Percentiles rank a stretch among this genome's conserved stretches.
Conservation (phyloP, 1,140 invertebrate genomes). For the Batillaria attramentaria region DNA sequence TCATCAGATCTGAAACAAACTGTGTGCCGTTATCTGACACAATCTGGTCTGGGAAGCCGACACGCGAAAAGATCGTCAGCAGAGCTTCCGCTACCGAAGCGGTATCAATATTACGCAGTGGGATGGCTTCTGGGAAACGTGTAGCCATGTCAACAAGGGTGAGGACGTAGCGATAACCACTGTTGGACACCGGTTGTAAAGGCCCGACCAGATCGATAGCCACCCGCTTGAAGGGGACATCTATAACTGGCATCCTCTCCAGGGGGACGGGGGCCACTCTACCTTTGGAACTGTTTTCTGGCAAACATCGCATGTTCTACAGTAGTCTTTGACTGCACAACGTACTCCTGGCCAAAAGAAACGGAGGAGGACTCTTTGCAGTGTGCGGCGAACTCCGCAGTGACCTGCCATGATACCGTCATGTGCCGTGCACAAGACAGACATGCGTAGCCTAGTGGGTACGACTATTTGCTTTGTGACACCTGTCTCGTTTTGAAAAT, state of each 20-base stretch:
- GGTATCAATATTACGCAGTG: constrained; percentile 34
- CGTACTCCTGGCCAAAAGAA: constrained; percentile 37
- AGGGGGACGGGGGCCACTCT: constrained; percentile 24
- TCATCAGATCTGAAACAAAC: constrained; percentile 34
- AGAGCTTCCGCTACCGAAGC: constrained; percentile 39
- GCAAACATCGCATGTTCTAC: constrained; percentile 36
- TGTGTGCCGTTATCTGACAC: constrained; percentile 41
- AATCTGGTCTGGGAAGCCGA: constrained; percentile 68
- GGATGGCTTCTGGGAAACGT: constrained; percentile 40
- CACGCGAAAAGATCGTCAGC: constrained; percentile 59
- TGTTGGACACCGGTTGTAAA: constrained; percentile 35
- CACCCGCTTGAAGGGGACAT: constrained; percentile 45
- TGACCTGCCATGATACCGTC: constrained; percentile 32
- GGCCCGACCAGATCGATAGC: constrained; percentile 48
- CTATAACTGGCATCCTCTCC: constrained; percentile 41
- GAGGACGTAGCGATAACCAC: constrained; percentile 44
- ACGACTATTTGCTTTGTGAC: too few species aligned
- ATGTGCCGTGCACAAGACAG: constrained; percentile 29
- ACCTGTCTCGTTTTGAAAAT: too few species aligned
- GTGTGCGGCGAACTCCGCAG: constrained; percentile 19
- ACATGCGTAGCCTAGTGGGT: too few species aligned
- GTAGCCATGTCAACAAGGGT: constrained; percentile 42
- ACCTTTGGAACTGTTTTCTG: constrained; percentile 32
- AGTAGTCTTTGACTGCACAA: constrained; percentile 11
- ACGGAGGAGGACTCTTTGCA: neutral